Evolutionary conservation across 2,888 invertebrate genomes (phyloP).

Genomic region (Horisme vitalbata): DNA sequence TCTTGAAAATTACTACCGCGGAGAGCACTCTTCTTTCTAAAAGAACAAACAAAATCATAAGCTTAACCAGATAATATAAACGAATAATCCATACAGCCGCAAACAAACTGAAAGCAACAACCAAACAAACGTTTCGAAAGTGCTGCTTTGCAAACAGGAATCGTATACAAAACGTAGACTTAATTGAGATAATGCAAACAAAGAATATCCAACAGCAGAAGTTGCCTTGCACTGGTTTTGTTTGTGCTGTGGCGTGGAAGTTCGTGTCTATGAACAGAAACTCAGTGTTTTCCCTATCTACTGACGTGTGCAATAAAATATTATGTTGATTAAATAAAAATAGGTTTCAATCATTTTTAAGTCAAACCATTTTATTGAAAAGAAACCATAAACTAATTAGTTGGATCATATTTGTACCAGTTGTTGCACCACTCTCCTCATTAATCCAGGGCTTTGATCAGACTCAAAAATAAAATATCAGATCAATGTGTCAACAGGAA

Average conservation of each 20-base stretch:
- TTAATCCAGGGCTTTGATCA: too few species aligned
- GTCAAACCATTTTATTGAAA: too few species aligned
- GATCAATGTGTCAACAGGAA: too few species aligned
- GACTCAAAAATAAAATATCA: too few species aligned
- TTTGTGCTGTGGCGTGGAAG: constrained; percentile 23
- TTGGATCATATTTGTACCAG: too few species aligned
- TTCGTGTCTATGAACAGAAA: not conserved
- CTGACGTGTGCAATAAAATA: not conserved
- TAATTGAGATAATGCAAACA: constrained; percentile 79
- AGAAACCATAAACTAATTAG: too few species aligned
- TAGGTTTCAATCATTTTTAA: too few species aligned
- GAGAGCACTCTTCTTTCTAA: not conserved
- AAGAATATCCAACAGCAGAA: constrained; percentile 65
- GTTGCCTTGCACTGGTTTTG: constrained; percentile 35
- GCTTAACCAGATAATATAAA: constrained; percentile 3
- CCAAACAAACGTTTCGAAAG: constrained; percentile 64
- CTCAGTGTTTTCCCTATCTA: not conserved
- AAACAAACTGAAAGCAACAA: constrained; percentile 28
- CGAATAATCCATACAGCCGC: constrained; percentile 15
- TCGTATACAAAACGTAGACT: constrained; percentile 74
- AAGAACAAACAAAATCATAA: not conserved
- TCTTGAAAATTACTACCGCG: too few species aligned
- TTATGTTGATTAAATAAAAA: too few species aligned
- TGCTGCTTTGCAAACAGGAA: constrained; percentile 58
- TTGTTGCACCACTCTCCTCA: too few species aligned